phyloP scores from a whole-genome alignment of 1,140 invertebrate genomes.

The Musca vetustissima region DNA sequence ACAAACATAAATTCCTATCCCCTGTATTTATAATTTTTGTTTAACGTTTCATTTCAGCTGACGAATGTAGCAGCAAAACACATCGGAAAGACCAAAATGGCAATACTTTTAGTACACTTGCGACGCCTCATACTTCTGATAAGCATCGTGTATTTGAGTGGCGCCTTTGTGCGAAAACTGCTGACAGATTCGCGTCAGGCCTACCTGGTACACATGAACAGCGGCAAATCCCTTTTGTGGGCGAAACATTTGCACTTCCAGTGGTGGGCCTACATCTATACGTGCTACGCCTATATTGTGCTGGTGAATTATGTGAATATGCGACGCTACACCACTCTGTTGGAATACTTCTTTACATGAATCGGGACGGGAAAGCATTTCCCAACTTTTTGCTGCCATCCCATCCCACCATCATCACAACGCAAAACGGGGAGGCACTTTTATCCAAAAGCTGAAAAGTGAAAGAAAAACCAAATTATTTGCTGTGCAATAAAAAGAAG shows the following conservation, averaged over 20 bases:
- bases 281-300: conserved; percentile 42
- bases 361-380: not conserved
- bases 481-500: too few species aligned
- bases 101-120: conserved; percentile 45
- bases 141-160: conserved; percentile 48
- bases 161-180: conserved; percentile 40
- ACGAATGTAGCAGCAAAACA: conserved; percentile 2
- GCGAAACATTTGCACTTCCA: conserved; percentile 48
- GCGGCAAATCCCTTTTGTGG: conserved; percentile 25
- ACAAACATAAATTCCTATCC: not conserved
- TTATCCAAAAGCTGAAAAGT: too few species aligned
- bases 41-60: too few species aligned
- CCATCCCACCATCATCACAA: too few species aligned
- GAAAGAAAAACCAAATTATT: too few species aligned
- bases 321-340: conserved; percentile 43
- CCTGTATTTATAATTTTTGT: too few species aligned
- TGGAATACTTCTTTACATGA: conserved; percentile 40
- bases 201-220: conserved; percentile 35
- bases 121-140: conserved; percentile 48
- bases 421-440: too few species aligned
- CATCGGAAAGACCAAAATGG: conserved; percentile 32
- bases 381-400: too few species aligned
- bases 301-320: conserved; percentile 45
- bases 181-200: conserved; percentile 41
- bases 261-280: conserved; percentile 54